Conservation (phyloP, 2,888 invertebrate genomes). For the Ophioninae sp. region DNA sequence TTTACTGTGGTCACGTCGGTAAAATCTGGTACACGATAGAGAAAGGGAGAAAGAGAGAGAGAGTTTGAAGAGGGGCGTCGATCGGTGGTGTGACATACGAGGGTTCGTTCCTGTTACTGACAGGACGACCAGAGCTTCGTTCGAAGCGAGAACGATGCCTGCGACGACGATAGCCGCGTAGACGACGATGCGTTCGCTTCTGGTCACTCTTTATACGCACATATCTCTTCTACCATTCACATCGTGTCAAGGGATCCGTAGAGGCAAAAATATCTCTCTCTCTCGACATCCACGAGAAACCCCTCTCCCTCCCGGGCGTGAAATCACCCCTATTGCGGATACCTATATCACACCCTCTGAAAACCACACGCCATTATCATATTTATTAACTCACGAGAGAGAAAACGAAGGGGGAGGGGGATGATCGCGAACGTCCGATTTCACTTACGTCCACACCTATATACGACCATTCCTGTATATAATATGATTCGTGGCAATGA, state of each 20-base stretch:
- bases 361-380: conserved; percentile 78
- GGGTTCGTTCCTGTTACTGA: conserved; percentile 78
- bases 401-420: not conserved
- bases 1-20: conserved; percentile 22
- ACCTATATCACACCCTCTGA: conserved; percentile 52
- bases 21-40: conserved; percentile 13
- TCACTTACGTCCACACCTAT: conserved; percentile 79
- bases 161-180: conserved; percentile 60
- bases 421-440: conserved; percentile 63
- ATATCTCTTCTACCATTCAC: conserved; percentile 69
- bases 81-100: conserved; percentile 74
- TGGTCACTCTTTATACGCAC: conserved; percentile 79
- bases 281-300: conserved; percentile 43
- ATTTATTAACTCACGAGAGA: conserved; percentile 79
- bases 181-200: conserved; percentile 68
- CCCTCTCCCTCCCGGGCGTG: conserved; percentile 18
- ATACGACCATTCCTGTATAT: conserved; percentile 76
- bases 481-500: conserved; percentile 80
- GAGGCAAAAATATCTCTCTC: conserved; percentile 36
- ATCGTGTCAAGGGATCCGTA: conserved; percentile 57
- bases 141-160: conserved; percentile 64
- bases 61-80: conserved; percentile 61
- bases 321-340: conserved; percentile 62
- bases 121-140: conserved; percentile 69
- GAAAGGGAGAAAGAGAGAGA: not conserved